Conservation (phyloP, 2,113 vertebrate species). For the Nesogale talazaci region DNA sequence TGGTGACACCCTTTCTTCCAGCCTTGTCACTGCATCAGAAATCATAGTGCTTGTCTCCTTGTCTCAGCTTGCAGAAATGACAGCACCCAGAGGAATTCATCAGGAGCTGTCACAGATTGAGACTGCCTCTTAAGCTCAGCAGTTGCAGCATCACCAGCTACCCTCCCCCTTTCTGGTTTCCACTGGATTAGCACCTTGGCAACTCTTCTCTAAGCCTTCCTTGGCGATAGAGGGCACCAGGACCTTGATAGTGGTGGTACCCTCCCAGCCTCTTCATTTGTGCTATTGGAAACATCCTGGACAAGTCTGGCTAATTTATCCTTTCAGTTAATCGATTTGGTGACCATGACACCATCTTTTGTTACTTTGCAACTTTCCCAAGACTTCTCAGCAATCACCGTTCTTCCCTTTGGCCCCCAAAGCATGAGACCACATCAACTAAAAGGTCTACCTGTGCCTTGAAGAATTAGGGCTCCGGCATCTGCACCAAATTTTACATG, state of each 20-base stretch:
- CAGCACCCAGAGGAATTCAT: slow-evolving; percentile 99
- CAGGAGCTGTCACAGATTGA: slow-evolving; percentile 97
- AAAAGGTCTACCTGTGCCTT: too few species aligned
- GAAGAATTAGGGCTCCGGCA: too few species aligned
- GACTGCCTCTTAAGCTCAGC: slow-evolving; percentile 94
- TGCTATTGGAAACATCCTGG: slow-evolving; percentile 99
- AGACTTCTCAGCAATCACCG: slow-evolving; percentile 98
- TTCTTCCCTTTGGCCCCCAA: slow-evolving; percentile 92
- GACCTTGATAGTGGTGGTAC: slow-evolving; percentile 97
- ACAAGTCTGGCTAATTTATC: slow-evolving; percentile 97
- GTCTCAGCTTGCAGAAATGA: slow-evolving; percentile 98
- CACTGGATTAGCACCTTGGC: slow-evolving; percentile 98
- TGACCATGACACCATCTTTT: slow-evolving; percentile 98
- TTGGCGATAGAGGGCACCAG: slow-evolving; percentile 96
- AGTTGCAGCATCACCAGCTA: slow-evolving; percentile 93
- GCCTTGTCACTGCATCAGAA: slow-evolving; percentile 99
- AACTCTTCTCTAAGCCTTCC: slow-evolving; percentile 98
- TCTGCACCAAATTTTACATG: too few species aligned
- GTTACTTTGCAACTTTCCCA: slow-evolving; percentile 99
- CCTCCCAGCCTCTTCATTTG: slow-evolving; percentile 98
- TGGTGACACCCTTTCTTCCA: slow-evolving; percentile 97
- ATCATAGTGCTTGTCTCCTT: slow-evolving; percentile 95
- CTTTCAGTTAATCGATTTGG: slow-evolving; percentile 97
- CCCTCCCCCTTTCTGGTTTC: slow-evolving; percentile 95
- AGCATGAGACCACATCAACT: too few species aligned